Percentiles rank a stretch among this genome's conserved stretches.
phyloP scores from a whole-genome alignment of 2,797 vertebrate genomes.

The Sorex maritimensis region DNA sequence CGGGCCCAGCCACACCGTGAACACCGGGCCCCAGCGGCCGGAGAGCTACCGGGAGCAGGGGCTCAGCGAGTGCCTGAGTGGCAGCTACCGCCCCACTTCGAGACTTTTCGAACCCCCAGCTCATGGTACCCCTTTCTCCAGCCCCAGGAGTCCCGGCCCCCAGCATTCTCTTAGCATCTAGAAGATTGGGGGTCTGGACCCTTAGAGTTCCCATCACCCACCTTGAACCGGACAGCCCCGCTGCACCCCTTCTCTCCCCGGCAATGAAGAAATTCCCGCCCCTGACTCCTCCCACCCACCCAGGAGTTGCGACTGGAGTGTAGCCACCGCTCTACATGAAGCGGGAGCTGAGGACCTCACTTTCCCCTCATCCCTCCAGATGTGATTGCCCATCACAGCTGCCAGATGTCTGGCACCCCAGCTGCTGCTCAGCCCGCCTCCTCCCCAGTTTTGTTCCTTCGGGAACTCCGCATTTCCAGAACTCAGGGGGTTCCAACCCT shows the following conservation, averaged over 20 bases:
- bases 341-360: too few species aligned
- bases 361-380: too few species aligned
- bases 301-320: too few species aligned
- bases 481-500: background rate
- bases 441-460: background rate
- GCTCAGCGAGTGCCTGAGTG: background rate
- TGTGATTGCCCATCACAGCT: background rate
- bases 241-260: background rate
- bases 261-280: background rate
- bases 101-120: background rate
- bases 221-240: background rate
- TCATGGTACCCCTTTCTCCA: background rate
- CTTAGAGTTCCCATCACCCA: background rate
- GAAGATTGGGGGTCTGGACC: background rate
- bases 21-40: constrained; percentile 88
- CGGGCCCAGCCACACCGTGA: constrained; percentile 89
- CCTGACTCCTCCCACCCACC: too few species aligned
- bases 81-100: too few species aligned
- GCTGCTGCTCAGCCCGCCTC: too few species aligned
- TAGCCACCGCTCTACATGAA: too few species aligned
- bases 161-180: too few species aligned
- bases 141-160: background rate
- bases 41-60: constrained; percentile 85
- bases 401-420: background rate
- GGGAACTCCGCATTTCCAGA: background rate